A percentile compares a stretch with the other conserved stretches of the same genome.
Evolutionary conservation across 2,888 invertebrate genomes (phyloP).

Genomic region (Clusia tigrina): DNA sequence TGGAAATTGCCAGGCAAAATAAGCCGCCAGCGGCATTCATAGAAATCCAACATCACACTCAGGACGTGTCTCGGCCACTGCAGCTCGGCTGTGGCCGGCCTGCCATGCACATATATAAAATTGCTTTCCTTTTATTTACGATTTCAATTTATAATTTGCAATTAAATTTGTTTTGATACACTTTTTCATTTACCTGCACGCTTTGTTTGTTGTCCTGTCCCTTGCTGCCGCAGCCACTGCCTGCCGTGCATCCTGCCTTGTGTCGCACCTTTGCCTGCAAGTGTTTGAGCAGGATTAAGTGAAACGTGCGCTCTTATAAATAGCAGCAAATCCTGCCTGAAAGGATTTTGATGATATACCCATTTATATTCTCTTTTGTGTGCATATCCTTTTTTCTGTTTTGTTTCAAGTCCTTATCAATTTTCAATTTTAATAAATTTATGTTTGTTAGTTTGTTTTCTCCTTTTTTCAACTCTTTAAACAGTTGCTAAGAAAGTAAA

Average conservation of each 20-base stretch:
- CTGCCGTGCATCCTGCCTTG: not conserved
- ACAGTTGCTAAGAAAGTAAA: too few relatives aligned
- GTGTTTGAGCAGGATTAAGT: too few relatives aligned
- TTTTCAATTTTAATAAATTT: not conserved
- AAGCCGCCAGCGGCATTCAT: not conserved
- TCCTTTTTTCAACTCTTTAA: too few relatives aligned
- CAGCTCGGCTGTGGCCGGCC: not conserved
- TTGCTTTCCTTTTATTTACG: constrained; percentile 4
- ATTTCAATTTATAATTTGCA: constrained; percentile 7
- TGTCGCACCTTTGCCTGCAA: not conserved
- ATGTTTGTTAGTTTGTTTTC: not conserved
- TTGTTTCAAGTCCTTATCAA: not conserved
- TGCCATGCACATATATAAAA: not conserved
- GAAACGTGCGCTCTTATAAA: too few relatives aligned
- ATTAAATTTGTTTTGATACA: not conserved
- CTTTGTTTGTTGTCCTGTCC: not conserved
- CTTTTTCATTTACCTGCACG: not conserved
- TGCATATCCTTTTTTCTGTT: too few relatives aligned
- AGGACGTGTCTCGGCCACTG: not conserved
- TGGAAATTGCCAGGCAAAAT: too few relatives aligned
- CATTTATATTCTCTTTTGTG: too few relatives aligned
- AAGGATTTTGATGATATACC: too few relatives aligned
- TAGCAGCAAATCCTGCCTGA: too few relatives aligned
- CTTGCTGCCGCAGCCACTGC: not conserved
- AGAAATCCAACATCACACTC: not conserved